Evolutionary conservation across 30 jellyfish, hydroid and myxozoan species (phyloP), one percentile per base, ranked within the genome.

Genomic region (Turritopsis dohrnii): DNA sequence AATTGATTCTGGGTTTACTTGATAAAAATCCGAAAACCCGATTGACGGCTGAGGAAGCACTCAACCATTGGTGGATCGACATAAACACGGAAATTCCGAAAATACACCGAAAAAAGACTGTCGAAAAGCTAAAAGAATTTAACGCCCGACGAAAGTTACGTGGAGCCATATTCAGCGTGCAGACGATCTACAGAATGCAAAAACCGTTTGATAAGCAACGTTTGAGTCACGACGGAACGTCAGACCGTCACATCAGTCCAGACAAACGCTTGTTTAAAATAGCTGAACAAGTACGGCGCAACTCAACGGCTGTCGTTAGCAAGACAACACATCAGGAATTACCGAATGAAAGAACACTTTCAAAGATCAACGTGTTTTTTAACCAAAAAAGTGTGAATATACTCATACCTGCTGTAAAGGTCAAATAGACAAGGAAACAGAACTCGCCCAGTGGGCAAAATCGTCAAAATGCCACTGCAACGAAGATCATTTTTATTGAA

Each of bases 51-150:
- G 88, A 72, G 7, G 90, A 88, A 27, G 91, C 90, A 0, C 22
- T 81, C 29, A 52, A 54, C 28, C 98, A 93, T 30, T 79, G 87
- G 16, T 93, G 98, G 98, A 71, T 93, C 60, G 87, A 83, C 86
- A 89, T 82, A 31, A 54, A 74, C 69, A 75, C 28, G 41, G 53
- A 1, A 25, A 29, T 21, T 18, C 89, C 94, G 54, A 54, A 65
- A 52, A 53, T 31, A 21, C 94, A 87, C 81, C 93, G 86, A 18
- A 66, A 28, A 21, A 30, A 82, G 28, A 71, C 81, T 16, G 52
- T 82, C 19, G 85, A 82, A 23, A 82, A 31, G 16, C 54, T 82
- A 17, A 82, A 82, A 66, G 73, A 52, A 20, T 71, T 82, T 20
- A 82, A 82, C 81, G 85, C 72, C 28, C 71, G 84, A 16, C 7